These are phyloP conservation scores for Monomorium pharaonis DNA, from an alignment of 1,140 invertebrate species.

Conservation along the genomic window DNA sequence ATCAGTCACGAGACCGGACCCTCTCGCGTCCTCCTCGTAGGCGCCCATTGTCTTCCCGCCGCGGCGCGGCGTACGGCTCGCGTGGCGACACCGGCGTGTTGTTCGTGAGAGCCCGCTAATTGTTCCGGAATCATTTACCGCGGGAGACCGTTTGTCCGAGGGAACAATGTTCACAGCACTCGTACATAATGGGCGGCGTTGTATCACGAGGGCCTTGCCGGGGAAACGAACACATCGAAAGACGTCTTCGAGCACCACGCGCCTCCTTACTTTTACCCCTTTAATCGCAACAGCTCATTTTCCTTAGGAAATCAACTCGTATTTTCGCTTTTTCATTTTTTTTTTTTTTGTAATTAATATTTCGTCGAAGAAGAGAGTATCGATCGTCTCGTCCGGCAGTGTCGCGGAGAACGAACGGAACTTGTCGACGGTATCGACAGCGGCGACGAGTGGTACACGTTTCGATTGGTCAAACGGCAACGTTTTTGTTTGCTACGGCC, in stretches of 20 bases:
- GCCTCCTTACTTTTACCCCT: too few species aligned
- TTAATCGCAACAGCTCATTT: too few species aligned
- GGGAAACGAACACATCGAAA: too few species aligned
- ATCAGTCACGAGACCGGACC: constrained; percentile 62
- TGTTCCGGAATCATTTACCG: constrained; percentile 18
- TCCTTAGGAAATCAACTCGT: too few species aligned
- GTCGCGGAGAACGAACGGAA: constrained; percentile 22
- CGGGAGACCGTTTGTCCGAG: background rate
- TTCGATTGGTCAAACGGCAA: constrained; percentile 44
- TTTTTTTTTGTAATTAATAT: background rate
- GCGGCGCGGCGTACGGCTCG: background rate
- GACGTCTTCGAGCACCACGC: too few species aligned
- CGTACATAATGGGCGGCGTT: background rate
- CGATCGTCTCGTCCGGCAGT: constrained; percentile 24
- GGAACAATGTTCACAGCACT: background rate
- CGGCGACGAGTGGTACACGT: constrained; percentile 44
- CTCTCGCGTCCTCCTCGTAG: background rate
- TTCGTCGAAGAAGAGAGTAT: background rate
- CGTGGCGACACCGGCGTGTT: background rate
- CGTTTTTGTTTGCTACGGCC: constrained; percentile 50
- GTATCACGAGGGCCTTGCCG: background rate
- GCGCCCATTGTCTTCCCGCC: constrained; percentile 25
- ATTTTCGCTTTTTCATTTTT: background rate
- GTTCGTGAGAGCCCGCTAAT: constrained; percentile 29
- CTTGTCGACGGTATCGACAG: constrained; percentile 51